Evolutionary conservation across 2,888 invertebrate species (phyloP), one percentile per base, ranked within the genome.

Genomic region (Drosophila multiciliata): DNA sequence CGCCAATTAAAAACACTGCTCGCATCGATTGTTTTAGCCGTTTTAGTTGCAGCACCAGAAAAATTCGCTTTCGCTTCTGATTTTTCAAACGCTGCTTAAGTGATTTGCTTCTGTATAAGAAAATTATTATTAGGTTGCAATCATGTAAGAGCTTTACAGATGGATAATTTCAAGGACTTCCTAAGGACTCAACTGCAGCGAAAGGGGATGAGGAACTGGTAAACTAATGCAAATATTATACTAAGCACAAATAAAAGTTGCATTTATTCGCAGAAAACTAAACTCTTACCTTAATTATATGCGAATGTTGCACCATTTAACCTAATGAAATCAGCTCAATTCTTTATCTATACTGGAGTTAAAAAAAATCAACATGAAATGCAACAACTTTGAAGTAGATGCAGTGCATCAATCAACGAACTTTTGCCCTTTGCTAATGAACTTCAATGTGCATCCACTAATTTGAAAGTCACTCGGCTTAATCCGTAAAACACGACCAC

Each of bases 401-500:
- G 72, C 75, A 67, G 69, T 63, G 81, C 87, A 78, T 87, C 87
- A 83, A 80, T 79, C 85, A 87, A 79, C 77, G 75, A 85, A 87
- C 73, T 85, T 83, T 83, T 75, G 73, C 61, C 70, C 73, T 66
- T 71, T 81, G 75, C 86, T 86, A 88, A 88, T 88, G 88, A 88
- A 86, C 82, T 83, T 73, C 83, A 72, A 66, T 74, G 77, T 75
- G 75, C 82, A 77, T 73, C 73, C 82, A 86, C 80, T 88, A 88
- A 86, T 88, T 86, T 86, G 86, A 85, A 85, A 86, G 86, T 88
- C 88, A 83, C 86, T 87, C 86, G 80, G 76, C 80, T 87, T 82
- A 87, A 87, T 86, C 74, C 77, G 58, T 49, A 82, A 36, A 66
- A 76, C 73, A 73, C 52, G 62, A 69, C 73, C 82, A 73, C 73